These are phyloP conservation scores for Andricus curvator DNA, from an alignment of 2,888 invertebrate genomes.

Conservation along the genomic window DNA sequence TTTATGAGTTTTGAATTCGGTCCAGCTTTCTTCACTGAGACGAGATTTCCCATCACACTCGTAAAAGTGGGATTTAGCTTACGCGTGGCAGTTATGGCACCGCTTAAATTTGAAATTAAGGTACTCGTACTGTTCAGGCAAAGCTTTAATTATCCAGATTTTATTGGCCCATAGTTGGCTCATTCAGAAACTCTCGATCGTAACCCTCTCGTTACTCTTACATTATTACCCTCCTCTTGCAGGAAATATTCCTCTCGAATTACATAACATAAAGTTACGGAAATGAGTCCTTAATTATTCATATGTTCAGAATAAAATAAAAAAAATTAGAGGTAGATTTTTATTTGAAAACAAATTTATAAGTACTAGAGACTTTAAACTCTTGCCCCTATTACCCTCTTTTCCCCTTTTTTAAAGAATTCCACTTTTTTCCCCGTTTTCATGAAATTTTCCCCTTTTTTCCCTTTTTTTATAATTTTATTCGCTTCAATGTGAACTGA, in stretches of 20 bases:
- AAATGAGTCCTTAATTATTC: not conserved
- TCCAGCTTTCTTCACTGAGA: constrained; percentile 5
- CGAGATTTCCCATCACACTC: constrained; percentile 56
- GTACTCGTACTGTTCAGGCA: constrained; percentile 40
- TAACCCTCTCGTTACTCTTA: not conserved
- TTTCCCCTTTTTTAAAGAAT: no score
- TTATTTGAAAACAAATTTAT: no score
- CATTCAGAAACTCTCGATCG: constrained; percentile 2
- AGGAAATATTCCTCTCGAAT: not conserved
- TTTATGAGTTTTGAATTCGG: constrained; percentile 52
- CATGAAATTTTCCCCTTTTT: no score
- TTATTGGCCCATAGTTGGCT: constrained; percentile 42
- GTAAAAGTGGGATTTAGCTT: constrained; percentile 51
- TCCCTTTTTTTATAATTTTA: no score
- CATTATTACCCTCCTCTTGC: not conserved
- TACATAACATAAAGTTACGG: not conserved
- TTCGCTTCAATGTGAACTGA: no score
- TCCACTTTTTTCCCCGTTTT: no score
- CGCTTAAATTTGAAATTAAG: constrained; percentile 45
- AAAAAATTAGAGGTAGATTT: no score
- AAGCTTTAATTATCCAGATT: constrained; percentile 46
- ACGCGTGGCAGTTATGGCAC: constrained; percentile 40
- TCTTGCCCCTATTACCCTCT: no score
- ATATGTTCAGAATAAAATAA: not conserved
- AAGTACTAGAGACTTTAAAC: no score